Evolutionary conservation across 2,113 vertebrate genomes (phyloP).

Genomic region (Herpetotheres cachinnans): DNA sequence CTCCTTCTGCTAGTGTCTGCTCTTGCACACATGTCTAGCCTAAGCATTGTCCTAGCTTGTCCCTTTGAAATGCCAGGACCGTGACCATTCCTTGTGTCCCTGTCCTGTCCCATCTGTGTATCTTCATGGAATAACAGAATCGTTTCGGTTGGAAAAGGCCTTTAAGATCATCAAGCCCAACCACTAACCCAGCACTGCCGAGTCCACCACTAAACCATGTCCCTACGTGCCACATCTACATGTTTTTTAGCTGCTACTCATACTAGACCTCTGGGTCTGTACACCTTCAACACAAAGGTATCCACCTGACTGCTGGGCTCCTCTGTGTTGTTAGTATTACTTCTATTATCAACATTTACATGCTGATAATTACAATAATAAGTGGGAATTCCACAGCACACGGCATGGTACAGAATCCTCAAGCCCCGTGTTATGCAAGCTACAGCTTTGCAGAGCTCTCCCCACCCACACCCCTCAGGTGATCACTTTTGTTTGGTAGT

Average conservation of each 20-base stretch:
- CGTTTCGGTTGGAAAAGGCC: no score
- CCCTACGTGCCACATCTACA: no score
- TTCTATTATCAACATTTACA: background rate
- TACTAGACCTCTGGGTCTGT: background rate
- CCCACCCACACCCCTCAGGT: background rate
- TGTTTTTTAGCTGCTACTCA: background rate
- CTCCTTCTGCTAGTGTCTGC: background rate
- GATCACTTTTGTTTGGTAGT: background rate
- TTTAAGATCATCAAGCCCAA: no score
- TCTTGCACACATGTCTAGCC: background rate
- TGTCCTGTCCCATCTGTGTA: background rate
- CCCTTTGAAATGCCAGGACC: background rate
- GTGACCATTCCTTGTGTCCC: background rate
- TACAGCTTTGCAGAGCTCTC: background rate
- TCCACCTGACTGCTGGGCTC: background rate
- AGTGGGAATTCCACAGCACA: background rate
- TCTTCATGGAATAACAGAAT: background rate
- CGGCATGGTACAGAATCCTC: background rate
- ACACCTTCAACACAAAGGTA: background rate
- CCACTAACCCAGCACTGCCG: no score
- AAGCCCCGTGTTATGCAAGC: background rate
- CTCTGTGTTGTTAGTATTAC: background rate
- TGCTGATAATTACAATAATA: background rate
- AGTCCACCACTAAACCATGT: no score
- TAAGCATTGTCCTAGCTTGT: background rate